Percentiles rank a stretch among this genome's conserved stretches.
These are phyloP conservation scores for Passer montanus DNA, from an alignment of 2,113 vertebrate species.

Conservation along the genomic window DNA sequence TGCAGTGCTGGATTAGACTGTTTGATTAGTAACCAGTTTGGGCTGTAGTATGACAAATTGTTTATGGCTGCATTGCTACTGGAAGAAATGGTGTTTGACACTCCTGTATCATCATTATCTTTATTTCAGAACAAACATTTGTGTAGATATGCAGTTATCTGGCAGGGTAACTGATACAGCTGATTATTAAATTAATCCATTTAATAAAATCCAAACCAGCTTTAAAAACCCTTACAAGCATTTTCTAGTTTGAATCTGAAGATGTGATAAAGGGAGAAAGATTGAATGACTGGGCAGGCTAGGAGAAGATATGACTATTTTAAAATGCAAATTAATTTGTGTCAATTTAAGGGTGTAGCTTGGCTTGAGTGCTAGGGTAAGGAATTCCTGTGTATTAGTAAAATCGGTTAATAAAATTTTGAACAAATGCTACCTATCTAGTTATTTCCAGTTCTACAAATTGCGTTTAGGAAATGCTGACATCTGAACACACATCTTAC, in stretches of 20 bases:
- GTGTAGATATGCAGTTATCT: neutral
- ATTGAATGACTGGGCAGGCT: neutral
- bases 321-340: neutral
- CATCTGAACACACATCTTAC: neutral
- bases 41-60: neutral
- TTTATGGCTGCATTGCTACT: neutral
- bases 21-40: conserved; percentile 3
- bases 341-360: neutral
- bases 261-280: neutral
- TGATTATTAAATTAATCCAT: neutral
- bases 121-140: neutral
- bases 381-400: neutral
- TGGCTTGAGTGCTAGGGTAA: neutral
- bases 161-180: neutral
- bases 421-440: neutral
- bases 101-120: neutral
- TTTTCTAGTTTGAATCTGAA: neutral
- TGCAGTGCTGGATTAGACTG: neutral
- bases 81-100: neutral
- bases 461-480: neutral
- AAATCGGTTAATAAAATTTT: neutral
- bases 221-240: neutral
- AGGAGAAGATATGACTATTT: neutral
- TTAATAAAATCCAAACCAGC: too few species aligned
- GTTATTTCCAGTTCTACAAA: neutral